Base-by-base conservation (phyloP, 2,113 vertebrate species). In the Upupa epops region DNA sequence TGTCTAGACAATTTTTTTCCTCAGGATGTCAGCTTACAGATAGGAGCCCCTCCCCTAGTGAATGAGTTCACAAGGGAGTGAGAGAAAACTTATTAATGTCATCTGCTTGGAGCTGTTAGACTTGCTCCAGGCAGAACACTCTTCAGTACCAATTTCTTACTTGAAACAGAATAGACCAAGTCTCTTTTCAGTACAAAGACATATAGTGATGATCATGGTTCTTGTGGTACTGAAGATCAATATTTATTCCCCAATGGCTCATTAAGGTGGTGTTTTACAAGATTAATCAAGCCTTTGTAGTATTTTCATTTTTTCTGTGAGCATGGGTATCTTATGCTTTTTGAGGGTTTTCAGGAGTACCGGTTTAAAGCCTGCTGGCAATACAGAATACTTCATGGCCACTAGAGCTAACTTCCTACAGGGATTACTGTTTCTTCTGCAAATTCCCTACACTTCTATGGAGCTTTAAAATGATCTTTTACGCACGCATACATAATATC, bases 401-500 rank as follows among this genome's bases (percentile, higher is more conserved):
- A 58, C 11, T 40, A 58, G 20, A 29, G 8, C 2, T 45, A n/a
- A 3, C 65, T 81, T 81, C 46, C 26, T 80, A 17, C 45, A 42
- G 48, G 11, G 16, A 51, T 11, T 36, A 31, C 54, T 42, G 60
- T 11, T 66, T 10, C 40, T 34, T 89, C 29, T 73, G 9, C 26
- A 69, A 32, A 60, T 69, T 64, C 28, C 26, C n/a, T 73, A 45
- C 24, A 14, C 16, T 52, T 91, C 36, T 45, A 2, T 29, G 31
- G 5, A 6, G 4, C 54, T 83, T 49, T 65, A 45, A 66, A 89
- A 45, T 0, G 2, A 58, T 52, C 13, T 36, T 11, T 32, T 48
- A 32, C 1, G 4, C 26, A 18, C 8, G 20, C 11, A 24, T 65
- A 60, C 1, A 0, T 68, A 45, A 29, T 21, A 14, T 68, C 52